Percentiles rank a stretch among this genome's conserved stretches.
phyloP scores from a whole-genome alignment of 2,888 invertebrate genomes.

The Nomada hirtipes region DNA sequence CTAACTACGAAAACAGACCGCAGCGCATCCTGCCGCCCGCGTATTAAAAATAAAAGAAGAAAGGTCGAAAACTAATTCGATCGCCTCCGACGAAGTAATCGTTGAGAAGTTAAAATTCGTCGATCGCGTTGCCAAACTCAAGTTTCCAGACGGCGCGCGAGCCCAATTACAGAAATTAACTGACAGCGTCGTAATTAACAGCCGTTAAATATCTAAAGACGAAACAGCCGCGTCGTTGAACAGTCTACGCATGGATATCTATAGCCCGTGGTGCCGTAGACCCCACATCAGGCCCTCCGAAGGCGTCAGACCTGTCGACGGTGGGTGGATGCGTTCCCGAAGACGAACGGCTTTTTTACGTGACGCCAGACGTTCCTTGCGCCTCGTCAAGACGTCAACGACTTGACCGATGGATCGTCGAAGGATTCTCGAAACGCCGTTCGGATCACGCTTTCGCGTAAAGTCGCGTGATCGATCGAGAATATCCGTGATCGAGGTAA shows the following conservation, averaged over 20 bases:
- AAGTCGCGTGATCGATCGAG: constrained; percentile 79
- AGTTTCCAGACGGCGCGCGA: neutral
- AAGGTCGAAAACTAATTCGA: no score
- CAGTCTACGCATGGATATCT: neutral
- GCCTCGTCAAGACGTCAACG: constrained; percentile 70
- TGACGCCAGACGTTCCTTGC: constrained; percentile 62
- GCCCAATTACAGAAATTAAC: constrained; percentile 39
- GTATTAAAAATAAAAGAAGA: neutral
- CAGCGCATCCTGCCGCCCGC: neutral
- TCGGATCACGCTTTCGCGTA: constrained; percentile 66
- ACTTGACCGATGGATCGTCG: constrained; percentile 75
- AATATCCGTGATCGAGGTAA: constrained; percentile 77
- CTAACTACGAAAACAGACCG: constrained; percentile 46
- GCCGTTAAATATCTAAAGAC: constrained; percentile 45
- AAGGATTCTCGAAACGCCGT: constrained; percentile 49
- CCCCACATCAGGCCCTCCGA: constrained; percentile 47
- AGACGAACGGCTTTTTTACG: constrained; percentile 76
- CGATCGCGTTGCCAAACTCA: neutral
- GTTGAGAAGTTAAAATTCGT: neutral
- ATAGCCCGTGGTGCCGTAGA: constrained; percentile 30
- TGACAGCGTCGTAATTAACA: constrained; percentile 35
- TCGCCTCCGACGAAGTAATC: neutral
- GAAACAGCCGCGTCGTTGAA: constrained; percentile 32
- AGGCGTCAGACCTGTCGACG: constrained; percentile 69
- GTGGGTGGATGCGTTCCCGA: constrained; percentile 64